Evolutionary conservation across 2,113 vertebrate species (phyloP).

Genomic region (Astur gentilis): DNA sequence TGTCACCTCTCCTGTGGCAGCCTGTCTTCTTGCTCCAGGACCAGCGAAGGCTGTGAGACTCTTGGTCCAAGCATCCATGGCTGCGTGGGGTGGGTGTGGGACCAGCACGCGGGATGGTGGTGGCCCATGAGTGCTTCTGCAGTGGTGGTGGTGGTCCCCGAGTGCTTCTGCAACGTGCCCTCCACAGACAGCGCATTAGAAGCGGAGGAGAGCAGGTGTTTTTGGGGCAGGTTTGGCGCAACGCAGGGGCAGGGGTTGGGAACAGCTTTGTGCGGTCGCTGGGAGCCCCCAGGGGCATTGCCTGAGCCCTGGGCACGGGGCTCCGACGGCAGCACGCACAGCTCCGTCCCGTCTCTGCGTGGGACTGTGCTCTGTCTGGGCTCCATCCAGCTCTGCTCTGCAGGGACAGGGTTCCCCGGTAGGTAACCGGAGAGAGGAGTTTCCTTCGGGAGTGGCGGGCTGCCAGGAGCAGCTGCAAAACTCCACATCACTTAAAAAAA

Average conservation of each 20-base stretch:
- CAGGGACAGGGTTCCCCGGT: constrained; percentile 24
- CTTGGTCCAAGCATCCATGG: background rate
- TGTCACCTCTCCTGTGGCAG: background rate
- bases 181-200: background rate
- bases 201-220: background rate
- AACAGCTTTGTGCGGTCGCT: background rate
- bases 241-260: fast-evolving
- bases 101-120: background rate
- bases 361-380: fast-evolving
- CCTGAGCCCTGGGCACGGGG: background rate
- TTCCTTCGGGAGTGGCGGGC: constrained; percentile 42
- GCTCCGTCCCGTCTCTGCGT: background rate
- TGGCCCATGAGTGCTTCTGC: background rate
- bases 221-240: background rate
- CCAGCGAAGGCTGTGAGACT: background rate
- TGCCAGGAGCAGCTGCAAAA: constrained; percentile 50
- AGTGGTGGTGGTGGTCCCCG: background rate
- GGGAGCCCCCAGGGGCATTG: fast-evolving
- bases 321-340: fast-evolving
- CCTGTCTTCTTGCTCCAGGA: background rate
- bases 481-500: background rate
- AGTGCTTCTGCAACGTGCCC: background rate
- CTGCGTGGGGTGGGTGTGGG: background rate
- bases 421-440: constrained; percentile 54
- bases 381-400: background rate